Evolutionary conservation across 2,113 vertebrate species (phyloP).

Genomic region (Heliornis fulica): DNA sequence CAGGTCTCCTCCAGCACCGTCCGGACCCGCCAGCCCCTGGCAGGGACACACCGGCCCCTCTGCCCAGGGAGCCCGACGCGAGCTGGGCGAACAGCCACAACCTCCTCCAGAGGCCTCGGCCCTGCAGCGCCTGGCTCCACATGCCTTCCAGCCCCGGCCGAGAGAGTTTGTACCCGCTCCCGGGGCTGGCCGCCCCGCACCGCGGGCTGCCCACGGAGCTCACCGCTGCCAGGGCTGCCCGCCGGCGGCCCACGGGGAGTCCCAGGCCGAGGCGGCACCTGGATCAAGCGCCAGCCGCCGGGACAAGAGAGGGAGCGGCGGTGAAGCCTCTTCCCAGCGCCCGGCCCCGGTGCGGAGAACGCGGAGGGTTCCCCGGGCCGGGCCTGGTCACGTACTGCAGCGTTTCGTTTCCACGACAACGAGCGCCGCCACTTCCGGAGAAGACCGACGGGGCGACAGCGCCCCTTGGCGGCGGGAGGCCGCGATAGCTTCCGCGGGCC

Average conservation of each 20-base stretch:
- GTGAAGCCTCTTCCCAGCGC: rapidly evolving
- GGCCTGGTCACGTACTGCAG: background rate
- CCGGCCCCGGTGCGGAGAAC: no score
- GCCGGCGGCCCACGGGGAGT: no score
- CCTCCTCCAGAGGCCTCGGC: no score
- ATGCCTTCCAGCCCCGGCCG: background rate
- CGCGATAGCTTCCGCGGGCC: no score
- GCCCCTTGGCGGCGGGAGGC: background rate
- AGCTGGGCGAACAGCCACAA: rapidly evolving
- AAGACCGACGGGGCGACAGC: no score
- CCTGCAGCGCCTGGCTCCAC: background rate
- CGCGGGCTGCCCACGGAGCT: rapidly evolving
- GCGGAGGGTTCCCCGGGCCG: background rate
- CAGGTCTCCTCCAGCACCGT: background rate
- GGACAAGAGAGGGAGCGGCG: rapidly evolving
- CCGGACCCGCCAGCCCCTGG: rapidly evolving
- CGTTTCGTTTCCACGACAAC: background rate
- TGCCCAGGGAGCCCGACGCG: background rate
- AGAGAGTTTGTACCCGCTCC: rapidly evolving
- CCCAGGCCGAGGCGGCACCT: no score
- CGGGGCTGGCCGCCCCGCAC: rapidly evolving
- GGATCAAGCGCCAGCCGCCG: no score
- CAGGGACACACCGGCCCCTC: background rate
- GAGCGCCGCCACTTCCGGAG: background rate
- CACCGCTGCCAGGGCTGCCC: no score